These are phyloP conservation scores for Halichoerus grypus DNA, from an alignment of 2,113 vertebrate species.

Conservation along the genomic window DNA sequence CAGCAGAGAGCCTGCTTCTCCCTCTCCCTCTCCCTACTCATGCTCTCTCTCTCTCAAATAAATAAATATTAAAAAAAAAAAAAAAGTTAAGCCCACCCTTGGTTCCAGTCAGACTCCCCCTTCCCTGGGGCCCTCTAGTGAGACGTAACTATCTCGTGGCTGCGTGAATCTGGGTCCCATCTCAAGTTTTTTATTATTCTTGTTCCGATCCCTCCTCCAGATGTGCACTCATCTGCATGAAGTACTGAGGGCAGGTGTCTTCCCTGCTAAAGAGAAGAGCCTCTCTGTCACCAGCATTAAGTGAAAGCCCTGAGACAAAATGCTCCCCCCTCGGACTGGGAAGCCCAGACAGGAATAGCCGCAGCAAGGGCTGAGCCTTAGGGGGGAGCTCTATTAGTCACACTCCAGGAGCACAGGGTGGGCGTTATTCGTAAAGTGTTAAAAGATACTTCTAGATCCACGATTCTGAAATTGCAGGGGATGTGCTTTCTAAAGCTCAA, in stretches of 20 bases:
- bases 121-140: neutral
- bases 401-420: neutral
- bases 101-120: neutral
- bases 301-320: neutral
- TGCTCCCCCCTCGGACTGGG: neutral
- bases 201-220: neutral
- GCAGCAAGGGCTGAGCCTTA: neutral
- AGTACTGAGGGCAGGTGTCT: neutral
- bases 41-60: too few relatives aligned
- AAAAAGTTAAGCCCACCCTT: neutral
- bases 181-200: neutral
- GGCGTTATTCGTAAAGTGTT: neutral
- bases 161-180: neutral
- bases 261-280: neutral
- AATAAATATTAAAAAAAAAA: too few relatives aligned
- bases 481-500: neutral
- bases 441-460: neutral
- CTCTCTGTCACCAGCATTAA: neutral
- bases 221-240: neutral
- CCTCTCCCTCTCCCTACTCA: too few relatives aligned
- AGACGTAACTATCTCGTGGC: neutral
- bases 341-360: neutral
- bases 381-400: neutral
- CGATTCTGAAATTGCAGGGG: neutral
- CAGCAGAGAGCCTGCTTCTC: too few relatives aligned